Percentiles rank a stretch among this genome's conserved stretches.
phyloP scores from a whole-genome alignment of 2,113 vertebrate species.

The Tricholaema leucomelas region DNA sequence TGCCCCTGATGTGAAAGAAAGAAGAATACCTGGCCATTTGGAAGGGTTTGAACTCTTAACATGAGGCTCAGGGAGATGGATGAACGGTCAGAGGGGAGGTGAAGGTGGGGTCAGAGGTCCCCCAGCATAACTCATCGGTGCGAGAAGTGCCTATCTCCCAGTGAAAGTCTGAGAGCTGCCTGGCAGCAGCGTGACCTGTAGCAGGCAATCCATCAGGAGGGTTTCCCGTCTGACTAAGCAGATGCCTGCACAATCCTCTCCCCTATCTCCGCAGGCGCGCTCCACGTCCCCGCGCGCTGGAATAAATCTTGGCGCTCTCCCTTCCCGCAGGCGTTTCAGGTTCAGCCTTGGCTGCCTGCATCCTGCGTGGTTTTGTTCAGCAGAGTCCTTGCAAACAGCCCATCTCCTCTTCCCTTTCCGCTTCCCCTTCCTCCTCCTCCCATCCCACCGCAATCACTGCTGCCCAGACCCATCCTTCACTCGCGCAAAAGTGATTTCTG shows the following conservation, averaged over 20 bases:
- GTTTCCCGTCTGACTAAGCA: constrained; percentile 62
- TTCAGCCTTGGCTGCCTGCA: constrained; percentile 45
- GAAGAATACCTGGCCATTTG: constrained; percentile 25
- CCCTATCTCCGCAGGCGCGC: background rate
- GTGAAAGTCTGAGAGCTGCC: constrained; percentile 1
- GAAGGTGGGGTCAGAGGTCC: constrained; percentile 30
- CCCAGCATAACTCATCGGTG: constrained; percentile 1
- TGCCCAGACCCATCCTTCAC: constrained; percentile 62
- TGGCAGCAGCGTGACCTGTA: background rate
- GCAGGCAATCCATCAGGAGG: constrained; percentile 34
- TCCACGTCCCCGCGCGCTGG: background rate
- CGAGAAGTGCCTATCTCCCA: background rate
- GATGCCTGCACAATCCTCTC: constrained; percentile 39
- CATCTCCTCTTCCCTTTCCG: constrained; percentile 21
- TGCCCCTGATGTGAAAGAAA: background rate
- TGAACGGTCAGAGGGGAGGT: constrained; percentile 35
- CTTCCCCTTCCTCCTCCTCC: constrained; percentile 40
- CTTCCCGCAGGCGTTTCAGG: background rate
- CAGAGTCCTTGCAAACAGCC: constrained; percentile 49
- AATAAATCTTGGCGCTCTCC: constrained; percentile 57
- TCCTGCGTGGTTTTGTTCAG: constrained; percentile 53
- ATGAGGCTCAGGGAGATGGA: constrained; percentile 26
- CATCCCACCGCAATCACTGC: constrained; percentile 58
- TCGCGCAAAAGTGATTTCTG: constrained; percentile 68
- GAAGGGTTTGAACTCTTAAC: constrained; percentile 41